phyloP scores from a whole-genome alignment of 2,888 invertebrate genomes.

The Cynaeus angustus region DNA sequence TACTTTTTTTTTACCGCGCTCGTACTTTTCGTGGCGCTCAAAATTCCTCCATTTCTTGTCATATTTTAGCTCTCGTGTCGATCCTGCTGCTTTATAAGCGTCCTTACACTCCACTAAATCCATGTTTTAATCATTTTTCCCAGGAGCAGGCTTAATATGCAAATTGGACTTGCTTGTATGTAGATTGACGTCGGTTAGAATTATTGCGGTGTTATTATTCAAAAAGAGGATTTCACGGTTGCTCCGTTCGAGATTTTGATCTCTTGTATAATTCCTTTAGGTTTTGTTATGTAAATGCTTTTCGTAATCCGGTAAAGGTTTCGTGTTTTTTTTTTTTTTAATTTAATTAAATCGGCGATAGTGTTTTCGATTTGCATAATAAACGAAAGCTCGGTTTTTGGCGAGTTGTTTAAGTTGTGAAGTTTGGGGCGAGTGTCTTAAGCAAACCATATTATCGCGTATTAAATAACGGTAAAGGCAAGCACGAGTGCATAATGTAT shows the following conservation, averaged over 20 bases:
- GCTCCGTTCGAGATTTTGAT: constrained; percentile 32
- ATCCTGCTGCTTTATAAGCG: not conserved
- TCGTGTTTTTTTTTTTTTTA: constrained; percentile 6
- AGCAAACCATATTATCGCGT: constrained; percentile 48
- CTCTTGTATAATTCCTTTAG: constrained; percentile 38
- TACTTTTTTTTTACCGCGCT: no score
- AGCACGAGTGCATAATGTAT: constrained; percentile 49
- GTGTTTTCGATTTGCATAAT: constrained; percentile 43
- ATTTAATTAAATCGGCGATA: constrained; percentile 40
- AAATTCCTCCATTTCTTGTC: constrained; percentile 2
- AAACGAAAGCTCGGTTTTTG: constrained; percentile 34
- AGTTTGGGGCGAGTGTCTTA: constrained; percentile 39
- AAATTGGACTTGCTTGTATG: constrained; percentile 38
- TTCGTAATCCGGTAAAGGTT: constrained; percentile 18
- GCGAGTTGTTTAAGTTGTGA: constrained; percentile 38
- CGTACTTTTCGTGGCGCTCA: no score
- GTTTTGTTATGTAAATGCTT: constrained; percentile 42
- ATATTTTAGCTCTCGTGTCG: not conserved
- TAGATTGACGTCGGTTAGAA: constrained; percentile 40
- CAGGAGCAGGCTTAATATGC: constrained; percentile 38
- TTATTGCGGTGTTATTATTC: constrained; percentile 31
- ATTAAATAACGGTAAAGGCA: constrained; percentile 48
- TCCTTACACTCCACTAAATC: constrained; percentile 19
- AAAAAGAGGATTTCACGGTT: constrained; percentile 33
- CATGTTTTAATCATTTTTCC: constrained; percentile 26